These are phyloP conservation scores for Dolichallabes microphthalmus DNA, from an alignment of 2,113 vertebrate species.

Conservation along the genomic window DNA sequence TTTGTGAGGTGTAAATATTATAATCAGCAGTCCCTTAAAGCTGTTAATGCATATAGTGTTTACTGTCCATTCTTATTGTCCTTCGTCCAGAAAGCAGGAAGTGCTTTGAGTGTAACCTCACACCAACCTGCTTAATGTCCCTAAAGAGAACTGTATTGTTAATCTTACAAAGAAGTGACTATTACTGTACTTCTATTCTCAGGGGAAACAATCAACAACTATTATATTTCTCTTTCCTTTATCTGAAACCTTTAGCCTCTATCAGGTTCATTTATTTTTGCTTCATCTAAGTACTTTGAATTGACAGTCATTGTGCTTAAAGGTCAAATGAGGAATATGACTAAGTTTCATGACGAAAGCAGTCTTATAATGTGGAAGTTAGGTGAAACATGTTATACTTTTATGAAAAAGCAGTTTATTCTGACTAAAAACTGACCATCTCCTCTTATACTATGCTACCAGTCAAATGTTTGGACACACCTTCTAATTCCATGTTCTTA, in stretches of 20 bases:
- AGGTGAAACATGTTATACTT: background rate
- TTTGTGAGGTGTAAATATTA: background rate
- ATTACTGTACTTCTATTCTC: constrained; percentile 20
- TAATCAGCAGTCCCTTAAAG: background rate
- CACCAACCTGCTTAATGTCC: constrained; percentile 13
- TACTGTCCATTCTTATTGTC: background rate
- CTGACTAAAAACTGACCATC: too few relatives aligned
- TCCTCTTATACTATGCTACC: background rate
- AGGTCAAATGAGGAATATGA: background rate
- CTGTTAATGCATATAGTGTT: constrained; percentile 14
- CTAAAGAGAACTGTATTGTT: constrained; percentile 7
- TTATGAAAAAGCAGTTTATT: too few relatives aligned
- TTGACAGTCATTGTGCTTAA: constrained; percentile 4
- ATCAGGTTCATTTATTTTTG: background rate
- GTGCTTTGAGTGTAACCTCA: background rate
- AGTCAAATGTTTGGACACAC: too few relatives aligned
- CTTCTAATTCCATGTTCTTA: too few relatives aligned
- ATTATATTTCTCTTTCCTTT: background rate
- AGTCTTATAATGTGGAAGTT: background rate
- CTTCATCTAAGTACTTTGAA: background rate
- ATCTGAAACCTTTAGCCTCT: background rate
- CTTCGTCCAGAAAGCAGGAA: background rate
- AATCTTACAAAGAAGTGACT: constrained; percentile 28
- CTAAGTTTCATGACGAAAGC: background rate
- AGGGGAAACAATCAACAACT: constrained; percentile 23